Conservation (phyloP, 2,888 invertebrate species). For the Diplolepis rosae region DNA sequence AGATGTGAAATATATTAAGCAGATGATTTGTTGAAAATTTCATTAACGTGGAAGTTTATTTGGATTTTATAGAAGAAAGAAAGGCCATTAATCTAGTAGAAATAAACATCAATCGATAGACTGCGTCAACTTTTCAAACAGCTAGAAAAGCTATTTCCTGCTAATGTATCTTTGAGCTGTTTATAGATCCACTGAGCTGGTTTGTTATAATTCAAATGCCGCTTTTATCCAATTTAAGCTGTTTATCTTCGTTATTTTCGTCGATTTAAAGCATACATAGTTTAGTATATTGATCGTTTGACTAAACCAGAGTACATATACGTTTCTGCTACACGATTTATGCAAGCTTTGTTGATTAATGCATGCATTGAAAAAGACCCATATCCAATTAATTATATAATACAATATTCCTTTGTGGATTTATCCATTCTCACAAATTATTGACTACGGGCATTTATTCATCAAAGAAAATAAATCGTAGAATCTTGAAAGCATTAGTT, state of each 20-base stretch:
- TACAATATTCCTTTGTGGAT: slow-evolving; percentile 22
- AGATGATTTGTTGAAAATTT: slow-evolving; percentile 2
- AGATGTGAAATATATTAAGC: neutral
- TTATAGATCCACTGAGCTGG: slow-evolving; percentile 24
- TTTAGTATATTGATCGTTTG: slow-evolving; percentile 16
- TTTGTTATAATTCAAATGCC: slow-evolving; percentile 22
- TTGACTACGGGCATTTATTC: slow-evolving; percentile 15
- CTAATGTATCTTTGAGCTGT: slow-evolving; percentile 25
- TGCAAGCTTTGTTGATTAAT: slow-evolving; percentile 29
- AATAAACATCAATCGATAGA: slow-evolving; percentile 25
- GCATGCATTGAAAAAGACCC: slow-evolving; percentile 22
- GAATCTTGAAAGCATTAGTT: slow-evolving; percentile 16
- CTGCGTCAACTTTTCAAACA: slow-evolving; percentile 18
- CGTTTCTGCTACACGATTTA: slow-evolving; percentile 8
- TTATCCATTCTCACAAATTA: slow-evolving; percentile 27
- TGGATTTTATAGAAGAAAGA: slow-evolving; percentile 1
- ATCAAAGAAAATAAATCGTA: slow-evolving; percentile 11
- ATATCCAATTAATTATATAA: slow-evolving; percentile 14
- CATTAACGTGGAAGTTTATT: slow-evolving; percentile 25
- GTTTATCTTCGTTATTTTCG: slow-evolving; percentile 28
- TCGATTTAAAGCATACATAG: slow-evolving; percentile 22
- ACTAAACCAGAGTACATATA: neutral
- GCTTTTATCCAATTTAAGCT: slow-evolving; percentile 28
- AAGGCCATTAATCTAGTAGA: slow-evolving; percentile 11
- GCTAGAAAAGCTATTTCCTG: slow-evolving; percentile 10